A percentile compares a stretch with the other conserved stretches of the same genome.
phyloP scores from a whole-genome alignment of 2,888 invertebrate species.

The Tethea ocularis region DNA sequence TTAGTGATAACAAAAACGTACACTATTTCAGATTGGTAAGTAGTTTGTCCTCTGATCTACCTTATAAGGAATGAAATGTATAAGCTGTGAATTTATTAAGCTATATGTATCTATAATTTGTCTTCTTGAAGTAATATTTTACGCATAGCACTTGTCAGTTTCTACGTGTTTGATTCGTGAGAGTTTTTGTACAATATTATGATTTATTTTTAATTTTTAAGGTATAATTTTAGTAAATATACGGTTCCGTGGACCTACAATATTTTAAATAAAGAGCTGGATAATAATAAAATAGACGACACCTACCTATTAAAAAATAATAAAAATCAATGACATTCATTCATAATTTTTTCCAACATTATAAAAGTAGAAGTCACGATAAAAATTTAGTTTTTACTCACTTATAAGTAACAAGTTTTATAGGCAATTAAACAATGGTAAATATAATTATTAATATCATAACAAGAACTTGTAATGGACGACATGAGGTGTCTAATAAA shows the following conservation, averaged over 20 bases:
- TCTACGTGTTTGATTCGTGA: neutral
- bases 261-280: no score
- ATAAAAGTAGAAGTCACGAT: neutral
- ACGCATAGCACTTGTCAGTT: neutral
- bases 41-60: neutral
- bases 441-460: conserved; percentile 6
- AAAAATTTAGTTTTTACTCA: neutral
- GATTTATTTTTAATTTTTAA: no score
- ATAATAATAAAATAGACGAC: no score
- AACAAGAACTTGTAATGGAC: neutral
- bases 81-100: neutral
- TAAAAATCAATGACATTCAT: no score
- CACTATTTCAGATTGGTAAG: neutral
- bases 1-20: neutral
- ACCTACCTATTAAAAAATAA: neutral
- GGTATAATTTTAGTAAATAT: no score
- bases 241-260: no score
- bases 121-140: neutral
- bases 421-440: conserved; percentile 9
- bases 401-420: neutral
- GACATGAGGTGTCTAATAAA: conserved; percentile 39
- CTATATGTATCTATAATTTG: neutral
- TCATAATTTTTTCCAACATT: no score
- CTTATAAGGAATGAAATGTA: neutral
- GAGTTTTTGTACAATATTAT: neutral